phyloP scores from a whole-genome alignment of 2,888 invertebrate genomes.

The Vesta saturnalis region DNA sequence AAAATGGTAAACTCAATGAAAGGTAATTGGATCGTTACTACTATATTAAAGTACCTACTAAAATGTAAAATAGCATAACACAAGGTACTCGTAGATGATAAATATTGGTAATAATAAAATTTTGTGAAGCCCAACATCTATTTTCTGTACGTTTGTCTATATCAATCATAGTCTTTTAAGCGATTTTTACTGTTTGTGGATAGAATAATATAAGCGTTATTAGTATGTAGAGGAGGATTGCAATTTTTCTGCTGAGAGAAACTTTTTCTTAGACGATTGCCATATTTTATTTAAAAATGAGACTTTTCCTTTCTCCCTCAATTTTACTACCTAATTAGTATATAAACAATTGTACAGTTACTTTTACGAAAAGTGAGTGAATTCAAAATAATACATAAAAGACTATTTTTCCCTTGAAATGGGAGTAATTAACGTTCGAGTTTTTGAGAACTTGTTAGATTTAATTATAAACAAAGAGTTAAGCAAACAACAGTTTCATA shows the following conservation, averaged over 20 bases:
- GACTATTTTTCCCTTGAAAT: not conserved
- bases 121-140: not conserved
- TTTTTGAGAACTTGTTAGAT: not conserved
- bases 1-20: too few relatives aligned
- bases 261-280: not conserved
- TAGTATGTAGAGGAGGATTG: not conserved
- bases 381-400: not conserved
- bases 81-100: too few relatives aligned
- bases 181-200: not conserved
- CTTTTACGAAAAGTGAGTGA: not conserved
- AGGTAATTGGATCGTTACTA: too few relatives aligned
- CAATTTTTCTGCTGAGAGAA: not conserved
- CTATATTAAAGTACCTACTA: too few relatives aligned
- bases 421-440: not conserved
- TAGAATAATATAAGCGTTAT: not conserved
- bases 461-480: not conserved
- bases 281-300: not conserved
- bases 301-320: not conserved
- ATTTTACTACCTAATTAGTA: too few relatives aligned
- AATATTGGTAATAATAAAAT: not conserved
- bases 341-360: too few relatives aligned
- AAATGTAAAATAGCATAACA: too few relatives aligned
- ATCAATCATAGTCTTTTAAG: conserved; percentile 1
- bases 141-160: not conserved
- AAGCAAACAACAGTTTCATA: not conserved